Percentiles rank a stretch among this genome's conserved stretches.
Conservation (phyloP, 2,888 invertebrate genomes). For the Tholera decimalis region DNA sequence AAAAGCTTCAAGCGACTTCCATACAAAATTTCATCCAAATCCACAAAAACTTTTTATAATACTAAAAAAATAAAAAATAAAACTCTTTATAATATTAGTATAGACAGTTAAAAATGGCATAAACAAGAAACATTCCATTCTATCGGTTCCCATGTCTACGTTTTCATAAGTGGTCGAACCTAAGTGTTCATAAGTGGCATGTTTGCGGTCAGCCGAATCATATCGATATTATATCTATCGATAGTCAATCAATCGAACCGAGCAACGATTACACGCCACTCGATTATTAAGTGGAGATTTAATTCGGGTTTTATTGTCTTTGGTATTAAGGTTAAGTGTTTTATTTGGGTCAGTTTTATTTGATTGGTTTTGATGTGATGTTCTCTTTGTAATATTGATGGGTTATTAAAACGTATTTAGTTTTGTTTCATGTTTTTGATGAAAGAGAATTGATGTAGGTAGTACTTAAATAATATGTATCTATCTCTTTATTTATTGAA, state of each 20-base stretch:
- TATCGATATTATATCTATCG: constrained; percentile 62
- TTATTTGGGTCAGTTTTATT: constrained; percentile 53
- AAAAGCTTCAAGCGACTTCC: no score
- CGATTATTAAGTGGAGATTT: constrained; percentile 57
- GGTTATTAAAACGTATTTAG: background rate
- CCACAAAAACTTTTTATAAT: no score
- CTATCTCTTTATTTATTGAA: no score
- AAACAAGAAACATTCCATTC: constrained; percentile 16
- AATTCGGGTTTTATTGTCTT: constrained; percentile 62
- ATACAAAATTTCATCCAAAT: no score
- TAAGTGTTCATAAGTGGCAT: constrained; percentile 69
- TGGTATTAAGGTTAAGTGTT: constrained; percentile 57
- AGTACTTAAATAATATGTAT: no score
- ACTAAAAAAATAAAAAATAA: no score
- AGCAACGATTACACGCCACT: constrained; percentile 59
- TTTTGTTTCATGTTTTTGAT: constrained; percentile 2
- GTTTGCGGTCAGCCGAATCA: constrained; percentile 63
- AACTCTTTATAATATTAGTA: no score
- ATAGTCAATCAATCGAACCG: constrained; percentile 64
- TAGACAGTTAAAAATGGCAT: no score
- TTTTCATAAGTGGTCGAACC: constrained; percentile 57
- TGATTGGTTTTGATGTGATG: constrained; percentile 13
- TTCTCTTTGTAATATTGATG: constrained; percentile 18
- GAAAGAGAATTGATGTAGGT: background rate
- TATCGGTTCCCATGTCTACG: constrained; percentile 16